A percentile compares a stretch with the other conserved stretches of the same genome.
These are phyloP conservation scores for Artibeus jamaicensis DNA, from an alignment of 2,797 vertebrate species.

Conservation along the genomic window DNA sequence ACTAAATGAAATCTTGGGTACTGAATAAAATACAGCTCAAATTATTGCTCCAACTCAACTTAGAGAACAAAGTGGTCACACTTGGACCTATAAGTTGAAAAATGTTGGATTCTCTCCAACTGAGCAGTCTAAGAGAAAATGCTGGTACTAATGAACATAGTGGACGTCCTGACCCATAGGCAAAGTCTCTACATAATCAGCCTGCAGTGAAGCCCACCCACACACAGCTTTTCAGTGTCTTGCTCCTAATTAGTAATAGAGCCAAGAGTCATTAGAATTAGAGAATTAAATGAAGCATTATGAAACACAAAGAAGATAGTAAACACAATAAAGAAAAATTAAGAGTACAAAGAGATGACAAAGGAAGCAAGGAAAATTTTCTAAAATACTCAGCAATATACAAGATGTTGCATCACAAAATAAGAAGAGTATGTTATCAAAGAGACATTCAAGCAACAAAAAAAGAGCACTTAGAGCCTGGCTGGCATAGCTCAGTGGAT, in stretches of 20 bases:
- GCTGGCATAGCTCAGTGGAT: too few species aligned
- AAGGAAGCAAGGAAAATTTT: neutral
- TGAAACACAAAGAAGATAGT: neutral
- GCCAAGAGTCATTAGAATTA: neutral
- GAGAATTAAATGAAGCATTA: neutral
- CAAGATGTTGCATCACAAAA: neutral
- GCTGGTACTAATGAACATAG: neutral
- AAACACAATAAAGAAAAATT: neutral
- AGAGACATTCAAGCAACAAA: neutral
- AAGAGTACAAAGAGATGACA: neutral
- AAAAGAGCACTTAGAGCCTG: too few species aligned
- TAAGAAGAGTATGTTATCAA: neutral
- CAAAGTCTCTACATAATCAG: neutral
- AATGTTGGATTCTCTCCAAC: neutral
- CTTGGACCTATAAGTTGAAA: neutral
- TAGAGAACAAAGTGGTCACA: neutral
- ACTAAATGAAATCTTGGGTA: constrained; percentile 6
- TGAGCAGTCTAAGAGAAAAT: neutral
- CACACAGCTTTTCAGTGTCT: neutral
- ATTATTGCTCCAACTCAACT: neutral
- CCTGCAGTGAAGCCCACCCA: neutral
- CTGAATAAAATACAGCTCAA: neutral
- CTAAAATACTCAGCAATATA: neutral
- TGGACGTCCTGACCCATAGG: neutral
- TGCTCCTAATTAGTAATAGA: neutral